phyloP scores from a whole-genome alignment of 2,888 invertebrate species.

The Auanema sp. region DNA sequence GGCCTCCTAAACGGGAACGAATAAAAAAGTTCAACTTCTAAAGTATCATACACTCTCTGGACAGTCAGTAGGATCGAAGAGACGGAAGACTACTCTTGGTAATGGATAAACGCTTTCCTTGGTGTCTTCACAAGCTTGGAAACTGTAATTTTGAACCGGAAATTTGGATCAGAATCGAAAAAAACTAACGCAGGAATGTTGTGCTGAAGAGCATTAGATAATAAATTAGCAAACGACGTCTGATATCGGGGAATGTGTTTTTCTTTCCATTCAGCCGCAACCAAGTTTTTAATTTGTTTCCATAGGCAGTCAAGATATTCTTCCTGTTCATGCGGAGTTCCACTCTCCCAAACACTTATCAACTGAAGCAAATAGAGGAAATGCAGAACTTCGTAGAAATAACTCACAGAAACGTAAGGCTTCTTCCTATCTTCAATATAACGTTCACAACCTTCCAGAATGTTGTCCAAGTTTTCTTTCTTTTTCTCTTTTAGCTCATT shows the following conservation, averaged over 20 bases:
- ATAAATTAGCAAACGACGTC: slow-evolving; percentile 87
- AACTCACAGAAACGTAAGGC: slow-evolving; percentile 75
- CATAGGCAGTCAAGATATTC: slow-evolving; percentile 92
- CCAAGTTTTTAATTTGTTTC: slow-evolving; percentile 86
- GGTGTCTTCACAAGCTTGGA: slow-evolving; percentile 89
- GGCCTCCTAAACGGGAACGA: slow-evolving; percentile 2
- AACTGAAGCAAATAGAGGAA: slow-evolving; percentile 3
- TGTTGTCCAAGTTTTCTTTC: slow-evolving; percentile 85
- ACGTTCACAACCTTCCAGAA: slow-evolving; percentile 85
- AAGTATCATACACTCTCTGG: slow-evolving; percentile 74
- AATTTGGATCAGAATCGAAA: background rate
- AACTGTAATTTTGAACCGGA: slow-evolving; percentile 66
- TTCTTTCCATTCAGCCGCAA: slow-evolving; percentile 81
- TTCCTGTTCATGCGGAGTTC: slow-evolving; percentile 80
- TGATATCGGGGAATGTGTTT: slow-evolving; percentile 77
- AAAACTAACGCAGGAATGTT: slow-evolving; percentile 72
- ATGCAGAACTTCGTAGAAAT: background rate
- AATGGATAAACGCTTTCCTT: slow-evolving; percentile 87
- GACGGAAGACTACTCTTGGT: slow-evolving; percentile 85
- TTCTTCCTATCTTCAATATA: slow-evolving; percentile 86
- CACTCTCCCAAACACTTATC: slow-evolving; percentile 15
- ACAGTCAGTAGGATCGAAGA: slow-evolving; percentile 98
- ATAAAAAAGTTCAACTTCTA: background rate
- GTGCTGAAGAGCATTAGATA: slow-evolving; percentile 94
- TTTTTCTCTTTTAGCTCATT: slow-evolving; percentile 93